phyloP scores from a whole-genome alignment of 2,797 vertebrate species.

The Phylloscopus collybita region DNA sequence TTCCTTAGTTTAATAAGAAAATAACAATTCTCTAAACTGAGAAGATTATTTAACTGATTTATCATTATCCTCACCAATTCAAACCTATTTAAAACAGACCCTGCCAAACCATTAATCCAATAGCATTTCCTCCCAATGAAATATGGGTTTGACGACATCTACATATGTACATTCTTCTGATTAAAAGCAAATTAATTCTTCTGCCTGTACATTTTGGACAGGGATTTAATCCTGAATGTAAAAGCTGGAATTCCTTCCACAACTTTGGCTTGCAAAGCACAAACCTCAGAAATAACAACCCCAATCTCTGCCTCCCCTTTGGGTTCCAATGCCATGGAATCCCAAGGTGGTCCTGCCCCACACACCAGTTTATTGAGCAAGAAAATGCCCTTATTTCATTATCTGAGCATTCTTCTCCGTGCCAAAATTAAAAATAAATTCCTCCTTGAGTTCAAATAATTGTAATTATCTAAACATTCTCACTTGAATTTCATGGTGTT shows the following conservation, averaged over 20 bases:
- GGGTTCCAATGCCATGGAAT: rapidly evolving
- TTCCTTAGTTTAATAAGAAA: not conserved
- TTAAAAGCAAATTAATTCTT: not conserved
- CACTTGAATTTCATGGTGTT: slow-evolving; percentile 94
- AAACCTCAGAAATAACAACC: not conserved
- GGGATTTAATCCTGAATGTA: not conserved
- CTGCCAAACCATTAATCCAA: not conserved
- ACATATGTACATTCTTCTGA: not conserved
- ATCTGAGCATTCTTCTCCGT: not conserved
- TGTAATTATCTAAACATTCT: slow-evolving; percentile 56
- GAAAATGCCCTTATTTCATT: not conserved
- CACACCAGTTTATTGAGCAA: not conserved
- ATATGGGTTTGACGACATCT: not conserved
- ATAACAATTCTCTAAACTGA: not conserved
- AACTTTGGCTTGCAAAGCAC: not conserved
- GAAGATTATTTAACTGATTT: not conserved
- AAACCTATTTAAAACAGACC: not conserved
- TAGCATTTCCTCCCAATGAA: not conserved
- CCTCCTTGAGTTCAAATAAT: not conserved
- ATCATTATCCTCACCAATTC: not conserved
- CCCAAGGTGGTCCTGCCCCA: not conserved
- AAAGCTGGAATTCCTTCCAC: not conserved
- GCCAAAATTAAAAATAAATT: not conserved
- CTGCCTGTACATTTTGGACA: not conserved
- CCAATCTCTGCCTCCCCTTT: not conserved